A percentile compares a stretch with the other conserved stretches of the same genome.
Conservation (phyloP, 2,113 vertebrate genomes). For the Mungos mungo region DNA sequence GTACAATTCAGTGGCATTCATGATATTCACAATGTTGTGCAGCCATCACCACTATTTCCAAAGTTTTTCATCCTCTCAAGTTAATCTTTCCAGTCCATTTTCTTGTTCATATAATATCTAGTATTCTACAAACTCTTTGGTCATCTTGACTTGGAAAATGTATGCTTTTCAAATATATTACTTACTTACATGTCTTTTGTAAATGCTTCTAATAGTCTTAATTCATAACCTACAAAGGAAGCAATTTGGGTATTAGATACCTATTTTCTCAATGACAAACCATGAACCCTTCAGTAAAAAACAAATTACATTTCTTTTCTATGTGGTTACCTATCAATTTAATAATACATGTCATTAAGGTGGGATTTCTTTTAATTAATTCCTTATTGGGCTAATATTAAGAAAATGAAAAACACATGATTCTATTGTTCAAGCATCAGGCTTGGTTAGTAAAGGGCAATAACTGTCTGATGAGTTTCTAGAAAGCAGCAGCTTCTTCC, state of each 20-base stretch:
- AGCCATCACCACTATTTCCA: background rate
- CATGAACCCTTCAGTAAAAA: conserved; percentile 79
- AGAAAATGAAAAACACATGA: conserved; percentile 79
- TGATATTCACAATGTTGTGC: background rate
- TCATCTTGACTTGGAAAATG: conserved; percentile 54
- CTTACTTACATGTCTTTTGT: conserved; percentile 44
- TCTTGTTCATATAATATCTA: conserved; percentile 9
- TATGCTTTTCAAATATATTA: conserved; percentile 64
- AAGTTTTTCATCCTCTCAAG: background rate
- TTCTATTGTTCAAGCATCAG: conserved; percentile 76
- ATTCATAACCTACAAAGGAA: conserved; percentile 77
- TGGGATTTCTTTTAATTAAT: conserved; percentile 87
- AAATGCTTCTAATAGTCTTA: conserved; percentile 78
- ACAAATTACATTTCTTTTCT: conserved; percentile 83
- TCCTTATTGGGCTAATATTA: conserved; percentile 81
- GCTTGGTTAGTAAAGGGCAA: conserved; percentile 59
- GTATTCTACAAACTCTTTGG: conserved; percentile 55
- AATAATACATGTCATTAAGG: conserved; percentile 83
- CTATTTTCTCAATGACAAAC: conserved; percentile 80
- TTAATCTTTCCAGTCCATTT: conserved; percentile 55
- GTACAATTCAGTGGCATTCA: background rate
- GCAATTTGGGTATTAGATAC: conserved; percentile 79
- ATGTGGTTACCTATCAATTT: conserved; percentile 80
- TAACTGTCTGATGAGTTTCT: conserved; percentile 70
- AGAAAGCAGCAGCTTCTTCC: conserved; percentile 62